Percentiles rank a stretch among this genome's conserved stretches.
Conservation (phyloP, 1,140 invertebrate genomes). For the Apis florea region DNA sequence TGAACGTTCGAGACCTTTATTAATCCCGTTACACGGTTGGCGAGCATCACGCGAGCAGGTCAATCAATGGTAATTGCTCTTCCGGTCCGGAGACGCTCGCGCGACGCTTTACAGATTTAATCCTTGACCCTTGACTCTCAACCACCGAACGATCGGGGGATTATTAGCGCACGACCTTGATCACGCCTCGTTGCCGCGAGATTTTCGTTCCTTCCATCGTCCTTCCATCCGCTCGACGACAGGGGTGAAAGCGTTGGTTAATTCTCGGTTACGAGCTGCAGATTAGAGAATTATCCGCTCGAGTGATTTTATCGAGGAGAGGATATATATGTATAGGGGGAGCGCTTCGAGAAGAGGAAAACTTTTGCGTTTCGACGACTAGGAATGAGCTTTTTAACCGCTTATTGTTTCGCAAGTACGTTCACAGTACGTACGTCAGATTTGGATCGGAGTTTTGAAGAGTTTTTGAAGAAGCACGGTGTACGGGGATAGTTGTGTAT, state of each 20-base stretch:
- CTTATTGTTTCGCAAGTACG: no score
- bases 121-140: slow-evolving; percentile 56
- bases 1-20: slow-evolving; percentile 67
- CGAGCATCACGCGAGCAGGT: slow-evolving; percentile 51
- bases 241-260: neutral
- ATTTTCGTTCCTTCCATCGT: slow-evolving; percentile 6
- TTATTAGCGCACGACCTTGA: slow-evolving; percentile 44
- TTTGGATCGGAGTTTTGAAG: no score
- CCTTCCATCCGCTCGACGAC: neutral
- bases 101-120: slow-evolving; percentile 51
- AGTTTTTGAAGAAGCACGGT: neutral
- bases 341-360: no score
- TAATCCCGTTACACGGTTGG: slow-evolving; percentile 70
- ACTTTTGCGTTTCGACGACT: no score
- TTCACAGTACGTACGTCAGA: no score
- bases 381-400: no score
- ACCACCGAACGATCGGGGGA: slow-evolving; percentile 9
- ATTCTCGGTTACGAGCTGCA: neutral
- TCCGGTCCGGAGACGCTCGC: slow-evolving; percentile 59
- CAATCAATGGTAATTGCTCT: slow-evolving; percentile 73
- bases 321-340: no score
- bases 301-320: neutral
- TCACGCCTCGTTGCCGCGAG: slow-evolving; percentile 6
- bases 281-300: neutral
- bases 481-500: neutral